These are phyloP conservation scores for Orthonevra nobilis DNA, from an alignment of 2,888 invertebrate species.

Conservation along the genomic window DNA sequence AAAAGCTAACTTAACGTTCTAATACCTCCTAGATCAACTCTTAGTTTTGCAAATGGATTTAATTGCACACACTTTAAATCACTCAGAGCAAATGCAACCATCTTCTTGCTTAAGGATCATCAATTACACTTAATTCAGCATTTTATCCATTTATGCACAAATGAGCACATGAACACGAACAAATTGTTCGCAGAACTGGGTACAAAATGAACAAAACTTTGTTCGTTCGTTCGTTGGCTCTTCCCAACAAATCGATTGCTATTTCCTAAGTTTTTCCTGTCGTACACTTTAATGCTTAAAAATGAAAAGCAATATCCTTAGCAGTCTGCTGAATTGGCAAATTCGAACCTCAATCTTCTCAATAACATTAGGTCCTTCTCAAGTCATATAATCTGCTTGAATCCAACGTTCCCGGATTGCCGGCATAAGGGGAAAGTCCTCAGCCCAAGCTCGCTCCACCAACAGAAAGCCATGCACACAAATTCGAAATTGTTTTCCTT, in stretches of 20 bases:
- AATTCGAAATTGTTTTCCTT: slow-evolving; percentile 57
- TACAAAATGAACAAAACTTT: background rate
- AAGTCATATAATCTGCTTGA: slow-evolving; percentile 31
- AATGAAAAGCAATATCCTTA: background rate
- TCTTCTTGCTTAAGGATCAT: no score
- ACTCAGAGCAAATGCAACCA: no score
- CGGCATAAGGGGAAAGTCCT: background rate
- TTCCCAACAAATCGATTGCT: background rate
- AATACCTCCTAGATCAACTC: no score
- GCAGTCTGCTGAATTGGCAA: slow-evolving; percentile 16
- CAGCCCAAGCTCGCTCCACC: background rate
- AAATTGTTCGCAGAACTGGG: no score
- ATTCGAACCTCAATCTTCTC: slow-evolving; percentile 26
- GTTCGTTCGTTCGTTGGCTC: no score
- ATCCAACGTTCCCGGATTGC: slow-evolving; percentile 19
- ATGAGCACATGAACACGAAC: no score
- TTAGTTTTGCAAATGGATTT: no score
- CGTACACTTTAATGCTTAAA: background rate
- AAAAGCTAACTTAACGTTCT: no score
- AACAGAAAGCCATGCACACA: slow-evolving; percentile 14
- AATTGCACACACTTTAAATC: no score
- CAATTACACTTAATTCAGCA: no score
- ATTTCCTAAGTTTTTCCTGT: no score
- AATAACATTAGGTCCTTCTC: slow-evolving; percentile 8
- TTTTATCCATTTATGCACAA: no score